A percentile compares a stretch with the other conserved stretches of the same genome.
Conservation (phyloP, 2,888 invertebrate genomes). For the Tipula lateralis region DNA sequence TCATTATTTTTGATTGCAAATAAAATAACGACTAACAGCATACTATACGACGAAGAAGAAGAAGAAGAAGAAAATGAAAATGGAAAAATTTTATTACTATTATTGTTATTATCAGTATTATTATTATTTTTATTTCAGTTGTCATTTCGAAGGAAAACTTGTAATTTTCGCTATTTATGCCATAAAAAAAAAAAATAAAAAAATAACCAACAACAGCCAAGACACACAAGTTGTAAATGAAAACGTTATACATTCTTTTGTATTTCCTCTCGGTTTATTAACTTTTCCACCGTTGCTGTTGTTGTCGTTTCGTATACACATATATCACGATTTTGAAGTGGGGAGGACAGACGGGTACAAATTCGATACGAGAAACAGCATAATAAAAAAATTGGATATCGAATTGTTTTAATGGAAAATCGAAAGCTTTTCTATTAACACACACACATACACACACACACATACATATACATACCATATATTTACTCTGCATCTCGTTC, state of each 20-base stretch:
- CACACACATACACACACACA: neutral
- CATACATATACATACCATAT: neutral
- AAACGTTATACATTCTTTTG: constrained; percentile 3
- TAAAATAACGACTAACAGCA: neutral
- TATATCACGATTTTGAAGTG: neutral
- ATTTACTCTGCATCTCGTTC: neutral
- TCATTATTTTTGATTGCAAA: neutral
- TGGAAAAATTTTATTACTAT: neutral
- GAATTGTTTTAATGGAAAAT: constrained; percentile 24
- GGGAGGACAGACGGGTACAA: neutral
- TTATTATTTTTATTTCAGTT: constrained; percentile 11
- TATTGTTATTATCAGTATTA: neutral
- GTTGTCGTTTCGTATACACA: neutral
- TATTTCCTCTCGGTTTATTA: neutral
- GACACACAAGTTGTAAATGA: neutral
- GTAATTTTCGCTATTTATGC: constrained; percentile 19
- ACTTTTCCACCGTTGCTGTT: neutral
- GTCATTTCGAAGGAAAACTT: neutral
- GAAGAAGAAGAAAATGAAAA: neutral
- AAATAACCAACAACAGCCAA: neutral
- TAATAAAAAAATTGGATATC: neutral
- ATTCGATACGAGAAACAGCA: neutral
- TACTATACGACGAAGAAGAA: neutral
- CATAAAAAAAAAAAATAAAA: neutral
- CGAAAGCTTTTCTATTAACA: neutral